Evolutionary conservation across 2,888 invertebrate species (phyloP).

Genomic region (Netelia inedita): DNA sequence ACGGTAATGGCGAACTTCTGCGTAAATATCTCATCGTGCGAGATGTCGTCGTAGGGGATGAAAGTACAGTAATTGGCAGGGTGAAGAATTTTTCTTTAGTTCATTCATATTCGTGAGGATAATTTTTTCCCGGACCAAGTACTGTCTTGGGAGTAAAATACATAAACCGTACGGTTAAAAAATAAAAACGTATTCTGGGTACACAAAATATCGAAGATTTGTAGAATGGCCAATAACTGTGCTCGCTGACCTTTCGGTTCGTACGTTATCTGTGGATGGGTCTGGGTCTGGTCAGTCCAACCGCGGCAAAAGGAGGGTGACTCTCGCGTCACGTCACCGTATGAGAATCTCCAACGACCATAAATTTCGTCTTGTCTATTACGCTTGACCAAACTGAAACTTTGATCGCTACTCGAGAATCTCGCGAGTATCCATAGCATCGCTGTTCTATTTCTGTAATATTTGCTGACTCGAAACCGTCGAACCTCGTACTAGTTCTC

Average conservation of each 20-base stretch:
- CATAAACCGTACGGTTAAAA: no score
- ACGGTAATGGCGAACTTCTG: not conserved
- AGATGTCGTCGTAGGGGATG: no score
- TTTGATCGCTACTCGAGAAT: constrained; percentile 57
- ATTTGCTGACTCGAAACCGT: constrained; percentile 47
- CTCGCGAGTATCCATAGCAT: constrained; percentile 22
- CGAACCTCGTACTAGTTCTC: not conserved
- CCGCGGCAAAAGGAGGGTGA: no score
- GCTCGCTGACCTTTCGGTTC: not conserved
- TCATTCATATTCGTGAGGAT: no score
- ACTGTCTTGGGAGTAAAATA: no score
- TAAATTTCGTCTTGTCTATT: constrained; percentile 73
- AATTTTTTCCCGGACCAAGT: no score
- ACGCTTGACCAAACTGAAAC: constrained; percentile 71
- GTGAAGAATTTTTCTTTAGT: no score
- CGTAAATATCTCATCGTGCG: not conserved
- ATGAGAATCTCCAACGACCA: constrained; percentile 46
- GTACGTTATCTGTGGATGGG: not conserved
- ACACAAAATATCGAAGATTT: no score
- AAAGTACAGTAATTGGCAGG: no score
- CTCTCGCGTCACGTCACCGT: no score
- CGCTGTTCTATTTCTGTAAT: constrained; percentile 37
- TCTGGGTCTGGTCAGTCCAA: not conserved
- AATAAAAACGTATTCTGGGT: no score
- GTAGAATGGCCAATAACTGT: not conserved